Conservation (phyloP, 2,888 invertebrate genomes). For the Synergus japonicus region DNA sequence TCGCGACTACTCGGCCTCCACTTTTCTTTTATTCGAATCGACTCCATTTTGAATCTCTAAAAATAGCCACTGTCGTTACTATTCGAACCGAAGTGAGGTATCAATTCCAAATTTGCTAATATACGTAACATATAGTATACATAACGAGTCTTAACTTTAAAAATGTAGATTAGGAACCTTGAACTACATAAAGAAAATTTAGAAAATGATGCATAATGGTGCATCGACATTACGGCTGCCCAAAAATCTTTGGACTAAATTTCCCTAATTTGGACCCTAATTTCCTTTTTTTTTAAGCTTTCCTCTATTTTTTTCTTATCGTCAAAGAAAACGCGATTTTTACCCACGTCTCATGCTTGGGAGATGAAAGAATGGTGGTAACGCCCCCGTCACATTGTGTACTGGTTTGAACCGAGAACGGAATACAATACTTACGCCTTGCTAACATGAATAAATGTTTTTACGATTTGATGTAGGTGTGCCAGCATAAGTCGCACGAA, state of each 20-base stretch:
- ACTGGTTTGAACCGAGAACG: conserved; percentile 63
- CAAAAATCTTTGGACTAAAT: neutral
- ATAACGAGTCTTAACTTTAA: neutral
- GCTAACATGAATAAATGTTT: conserved; percentile 76
- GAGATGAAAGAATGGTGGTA: conserved; percentile 66
- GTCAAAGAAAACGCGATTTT: conserved; percentile 49
- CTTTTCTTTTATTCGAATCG: conserved; percentile 32
- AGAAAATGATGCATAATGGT: neutral
- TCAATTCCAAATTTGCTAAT: conserved; percentile 19
- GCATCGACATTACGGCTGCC: neutral
- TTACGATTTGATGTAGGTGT: conserved; percentile 74
- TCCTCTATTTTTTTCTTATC: conserved; percentile 51
- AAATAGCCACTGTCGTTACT: conserved; percentile 19
- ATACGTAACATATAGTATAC: neutral
- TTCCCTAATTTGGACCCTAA: no score
- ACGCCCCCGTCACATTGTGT: conserved; percentile 76
- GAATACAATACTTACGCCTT: conserved; percentile 75
- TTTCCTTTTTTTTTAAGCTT: conserved; percentile 1
- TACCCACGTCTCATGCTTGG: conserved; percentile 55
- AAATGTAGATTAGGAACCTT: neutral
- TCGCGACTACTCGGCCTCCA: conserved; percentile 26
- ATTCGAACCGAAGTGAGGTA: neutral
- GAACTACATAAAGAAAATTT: neutral
- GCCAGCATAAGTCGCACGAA: conserved; percentile 53
- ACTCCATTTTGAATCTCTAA: neutral